Percentiles rank a stretch among this genome's conserved stretches.
These are phyloP conservation scores for Sebastes taczanowskii DNA, from an alignment of 2,797 vertebrate genomes.

Conservation along the genomic window DNA sequence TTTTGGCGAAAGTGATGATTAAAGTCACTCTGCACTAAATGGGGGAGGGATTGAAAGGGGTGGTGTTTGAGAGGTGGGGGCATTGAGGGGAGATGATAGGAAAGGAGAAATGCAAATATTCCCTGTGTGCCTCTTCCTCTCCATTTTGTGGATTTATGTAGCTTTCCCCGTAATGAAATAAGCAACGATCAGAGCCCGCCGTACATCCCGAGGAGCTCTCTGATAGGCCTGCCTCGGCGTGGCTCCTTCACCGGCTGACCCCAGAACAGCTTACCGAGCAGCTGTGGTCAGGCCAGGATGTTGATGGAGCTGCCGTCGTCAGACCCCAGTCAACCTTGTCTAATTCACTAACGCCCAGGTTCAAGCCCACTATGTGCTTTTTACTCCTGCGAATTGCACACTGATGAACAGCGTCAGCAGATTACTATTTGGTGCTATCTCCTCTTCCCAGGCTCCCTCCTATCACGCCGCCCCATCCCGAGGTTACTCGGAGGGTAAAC, in stretches of 20 bases:
- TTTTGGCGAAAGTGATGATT: conserved; percentile 86
- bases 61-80: conserved; percentile 38
- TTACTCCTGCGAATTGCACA: conserved; percentile 66
- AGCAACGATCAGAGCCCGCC: conserved; percentile 76
- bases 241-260: conserved; percentile 68
- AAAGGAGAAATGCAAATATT: conserved; percentile 83
- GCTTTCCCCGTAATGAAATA: conserved; percentile 83
- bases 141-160: conserved; percentile 83
- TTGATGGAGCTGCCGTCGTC: conserved; percentile 60
- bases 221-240: conserved; percentile 61
- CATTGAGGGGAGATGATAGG: conserved; percentile 58
- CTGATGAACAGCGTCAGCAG: conserved; percentile 76
- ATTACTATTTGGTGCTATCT: conserved; percentile 81
- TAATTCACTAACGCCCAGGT: conserved; percentile 66
- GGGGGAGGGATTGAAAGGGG: conserved; percentile 67
- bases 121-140: conserved; percentile 76
- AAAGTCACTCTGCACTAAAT: conserved; percentile 83
- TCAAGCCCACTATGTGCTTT: conserved; percentile 56
- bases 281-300: conserved; percentile 45
- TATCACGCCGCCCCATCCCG: conserved; percentile 75
- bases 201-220: conserved; percentile 70
- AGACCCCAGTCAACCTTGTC: conserved; percentile 59
- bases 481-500: conserved; percentile 81
- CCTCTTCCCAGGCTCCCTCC: conserved; percentile 68
- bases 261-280: conserved; percentile 64